phyloP scores from a whole-genome alignment of 2,888 invertebrate species.

The Incurvaria masculella region DNA sequence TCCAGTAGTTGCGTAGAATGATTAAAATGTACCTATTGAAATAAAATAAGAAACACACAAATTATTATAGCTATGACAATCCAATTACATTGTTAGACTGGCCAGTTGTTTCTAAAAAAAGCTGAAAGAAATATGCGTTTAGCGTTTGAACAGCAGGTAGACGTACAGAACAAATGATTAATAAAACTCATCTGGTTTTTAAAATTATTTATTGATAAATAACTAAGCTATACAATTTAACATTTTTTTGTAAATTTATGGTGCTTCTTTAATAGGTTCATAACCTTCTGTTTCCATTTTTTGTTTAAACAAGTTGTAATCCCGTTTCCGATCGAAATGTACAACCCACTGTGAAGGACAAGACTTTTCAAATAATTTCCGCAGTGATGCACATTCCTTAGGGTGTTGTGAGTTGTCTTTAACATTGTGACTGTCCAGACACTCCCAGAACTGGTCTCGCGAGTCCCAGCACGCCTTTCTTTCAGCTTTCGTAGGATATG shows the following conservation, averaged over 20 bases:
- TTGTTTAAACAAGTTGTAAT: conserved; percentile 84
- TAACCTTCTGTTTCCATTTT: conserved; percentile 83
- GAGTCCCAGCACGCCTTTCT: conserved; percentile 81
- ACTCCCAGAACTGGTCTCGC: conserved; percentile 87
- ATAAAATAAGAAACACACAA: too few relatives aligned
- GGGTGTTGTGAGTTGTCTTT: conserved; percentile 55
- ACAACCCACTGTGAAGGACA: conserved; percentile 89
- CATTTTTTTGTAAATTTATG: conserved; percentile 21
- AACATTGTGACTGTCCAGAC: conserved; percentile 68
- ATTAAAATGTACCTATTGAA: too few relatives aligned
- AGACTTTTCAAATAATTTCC: conserved; percentile 70
- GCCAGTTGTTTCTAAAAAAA: too few relatives aligned
- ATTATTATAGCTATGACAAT: too few relatives aligned
- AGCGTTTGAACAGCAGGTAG: too few relatives aligned
- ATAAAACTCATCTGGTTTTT: too few relatives aligned
- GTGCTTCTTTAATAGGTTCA: conserved; percentile 65
- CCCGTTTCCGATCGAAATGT: conserved; percentile 89
- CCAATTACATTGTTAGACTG: too few relatives aligned
- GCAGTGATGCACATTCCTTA: conserved; percentile 63
- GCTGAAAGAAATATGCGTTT: too few relatives aligned
- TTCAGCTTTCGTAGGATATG: conserved; percentile 77
- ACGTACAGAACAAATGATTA: too few relatives aligned
- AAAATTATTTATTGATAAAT: neutral
- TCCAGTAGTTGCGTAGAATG: too few relatives aligned
- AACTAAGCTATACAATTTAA: too few relatives aligned